Base-by-base conservation (phyloP, 2,797 vertebrate species). In the Chelon labrosus region DNA sequence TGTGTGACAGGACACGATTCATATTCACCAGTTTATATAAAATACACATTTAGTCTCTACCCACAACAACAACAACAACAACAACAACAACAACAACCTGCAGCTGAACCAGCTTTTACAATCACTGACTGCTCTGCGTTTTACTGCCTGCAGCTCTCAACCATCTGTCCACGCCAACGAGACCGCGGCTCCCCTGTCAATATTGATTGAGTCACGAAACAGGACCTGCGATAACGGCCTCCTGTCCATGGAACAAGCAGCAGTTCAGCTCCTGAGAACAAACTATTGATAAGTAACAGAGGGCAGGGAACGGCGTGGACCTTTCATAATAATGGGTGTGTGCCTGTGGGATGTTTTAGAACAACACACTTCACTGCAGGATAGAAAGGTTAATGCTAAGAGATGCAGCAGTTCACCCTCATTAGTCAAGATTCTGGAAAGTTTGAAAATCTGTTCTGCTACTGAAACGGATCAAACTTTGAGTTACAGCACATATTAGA, bases 121-220 rank as follows among this genome's bases (percentile, higher is more conserved):
- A 68, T 60, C 73, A 27, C n/a, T 11, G 31, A 73, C 42, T 56
- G 20, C 49, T 59, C 22, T n/a, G 9, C 39, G 37, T 16, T 80
- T 86, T 71, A 82, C 41, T 49, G 55, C 53, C 42, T 27, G n/a
- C 16, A 49, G 39, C 41, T 50, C 41, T 53, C 49, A 67, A 68
- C 71, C 85, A 66, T 83, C 66, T 88, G 83, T 54, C 64, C 22
- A 5, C 1, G 35, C 38, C 37, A 46, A 5, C 27, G 63, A 53
- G 42, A 55, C 19, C 64, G 31, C 20, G 42, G 19, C 52, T 80
- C 65, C 54, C 66, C 44, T 83, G 89, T 84, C 76, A 81, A 74
- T 79, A 88, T 67, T 70, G 67, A 83, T 44, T 14, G 53, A 85
- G 64, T 58, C 5, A 3, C 60, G 35, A 22, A 47, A 51, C 20